Evolutionary conservation across 2,888 invertebrate species (phyloP), one percentile per base, ranked within the genome.

Genomic region (Melanostoma mellinum): DNA sequence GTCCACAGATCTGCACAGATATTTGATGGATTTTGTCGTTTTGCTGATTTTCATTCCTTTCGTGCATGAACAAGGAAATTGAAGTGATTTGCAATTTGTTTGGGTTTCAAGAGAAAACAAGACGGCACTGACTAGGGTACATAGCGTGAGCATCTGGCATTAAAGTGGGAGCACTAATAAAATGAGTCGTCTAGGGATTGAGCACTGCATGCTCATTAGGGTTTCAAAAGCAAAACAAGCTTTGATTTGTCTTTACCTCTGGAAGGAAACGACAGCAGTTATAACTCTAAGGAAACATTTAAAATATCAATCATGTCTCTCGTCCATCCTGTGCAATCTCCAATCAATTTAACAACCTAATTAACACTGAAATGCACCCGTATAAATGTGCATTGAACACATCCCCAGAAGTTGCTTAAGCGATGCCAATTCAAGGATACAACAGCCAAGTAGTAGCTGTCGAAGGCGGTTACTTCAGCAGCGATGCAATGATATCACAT

Each of bases 11-110:
- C 42, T 44, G 33, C 10, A 55, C 58, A 76, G 38, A 38, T 53
- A 65, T 77, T 77, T 65, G 78, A 84, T 78, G 63, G 68, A 78
- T 78, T 77, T 73, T 82, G 63, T 53, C 52, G 63, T 60, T 68
- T 61, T 46, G 33, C 38, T 55, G 38, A 53, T 73, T 67, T 53
- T 40, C 48, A 10, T 60, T 67, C 35, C 30, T 48, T 35, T 38
- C 40, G 56, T 30, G 6, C 71, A 71, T 65, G 58, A 71, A 58
- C 63, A 56, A 65, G 69, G 69, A 65, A 75, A 69, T 58, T 38
- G 36, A 33, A 48, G 75, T 80, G 75, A 75, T 71, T 75, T 58
- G 80, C 69, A 80, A 80, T 80, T 80, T 80, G 75, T 80, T 75
- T 44, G 38, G n/a, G 36, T 48, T 63, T 63, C 48, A 32, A 50